Evolutionary conservation across 2,113 vertebrate genomes (phyloP).

Genomic region (Cervus canadensis): DNA sequence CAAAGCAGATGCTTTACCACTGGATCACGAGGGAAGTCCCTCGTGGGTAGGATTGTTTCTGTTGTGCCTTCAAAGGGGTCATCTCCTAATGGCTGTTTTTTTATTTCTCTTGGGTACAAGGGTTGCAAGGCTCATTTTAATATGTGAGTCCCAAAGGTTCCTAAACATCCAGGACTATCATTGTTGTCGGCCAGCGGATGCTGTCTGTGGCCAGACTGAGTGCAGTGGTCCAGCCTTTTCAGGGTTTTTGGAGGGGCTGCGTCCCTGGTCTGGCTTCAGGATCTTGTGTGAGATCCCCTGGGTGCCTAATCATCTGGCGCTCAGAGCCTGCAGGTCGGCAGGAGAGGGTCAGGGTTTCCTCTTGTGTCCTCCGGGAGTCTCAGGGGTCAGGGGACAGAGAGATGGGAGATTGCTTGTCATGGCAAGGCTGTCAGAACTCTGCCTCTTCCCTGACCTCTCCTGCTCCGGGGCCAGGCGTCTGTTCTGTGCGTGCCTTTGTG

Average conservation of each 20-base stretch:
- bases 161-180: fast-evolving
- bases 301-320: fast-evolving
- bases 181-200: fast-evolving
- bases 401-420: fast-evolving
- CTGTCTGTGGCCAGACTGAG: neutral
- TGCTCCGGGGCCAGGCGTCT: fast-evolving
- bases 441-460: too few species aligned
- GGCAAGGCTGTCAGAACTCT: neutral
- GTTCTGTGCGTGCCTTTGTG: fast-evolving
- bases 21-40: neutral
- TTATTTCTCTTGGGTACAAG: neutral
- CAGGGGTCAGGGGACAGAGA: neutral
- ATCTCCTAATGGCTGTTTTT: neutral
- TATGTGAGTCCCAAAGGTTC: fast-evolving
- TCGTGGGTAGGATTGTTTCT: neutral
- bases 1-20: neutral
- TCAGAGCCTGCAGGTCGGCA: neutral
- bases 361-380: neutral
- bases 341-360: too few species aligned
- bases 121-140: neutral
- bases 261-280: neutral
- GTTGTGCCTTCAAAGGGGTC: too few species aligned
- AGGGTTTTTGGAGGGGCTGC: neutral
- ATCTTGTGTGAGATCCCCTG: neutral
- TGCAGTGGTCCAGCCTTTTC: neutral